Conservation (phyloP, 2,113 vertebrate genomes). For the Saccopteryx bilineata region DNA sequence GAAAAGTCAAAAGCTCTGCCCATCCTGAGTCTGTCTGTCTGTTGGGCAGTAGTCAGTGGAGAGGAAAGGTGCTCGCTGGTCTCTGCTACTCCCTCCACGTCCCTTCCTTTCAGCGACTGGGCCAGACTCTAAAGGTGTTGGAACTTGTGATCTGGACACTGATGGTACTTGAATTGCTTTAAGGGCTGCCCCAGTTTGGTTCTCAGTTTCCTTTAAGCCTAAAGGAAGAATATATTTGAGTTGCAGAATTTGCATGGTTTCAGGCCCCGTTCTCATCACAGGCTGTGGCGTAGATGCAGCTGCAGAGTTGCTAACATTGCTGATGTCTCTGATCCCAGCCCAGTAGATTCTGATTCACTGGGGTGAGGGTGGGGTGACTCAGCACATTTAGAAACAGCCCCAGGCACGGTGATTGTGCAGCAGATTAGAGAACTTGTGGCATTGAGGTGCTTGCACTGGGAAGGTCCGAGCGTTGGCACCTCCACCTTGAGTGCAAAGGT, state of each 20-base stretch:
- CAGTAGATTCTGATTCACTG: not conserved
- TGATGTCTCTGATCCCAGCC: not conserved
- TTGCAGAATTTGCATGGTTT: not conserved
- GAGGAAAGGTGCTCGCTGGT: no score
- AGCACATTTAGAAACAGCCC: not conserved
- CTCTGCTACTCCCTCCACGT: no score
- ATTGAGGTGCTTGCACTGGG: not conserved
- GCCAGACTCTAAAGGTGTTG: not conserved
- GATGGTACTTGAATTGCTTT: not conserved
- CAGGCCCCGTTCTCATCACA: not conserved
- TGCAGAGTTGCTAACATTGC: not conserved
- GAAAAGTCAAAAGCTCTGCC: not conserved
- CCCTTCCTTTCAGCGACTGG: not conserved
- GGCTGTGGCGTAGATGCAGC: not conserved
- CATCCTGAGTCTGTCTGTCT: not conserved
- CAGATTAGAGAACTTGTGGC: not conserved
- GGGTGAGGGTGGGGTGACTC: not conserved
- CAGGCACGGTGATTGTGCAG: not conserved
- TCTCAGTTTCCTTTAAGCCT: not conserved
- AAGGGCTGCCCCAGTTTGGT: not conserved
- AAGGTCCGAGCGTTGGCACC: not conserved
- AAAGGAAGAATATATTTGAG: not conserved
- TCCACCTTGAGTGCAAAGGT: not conserved
- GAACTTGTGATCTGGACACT: not conserved
- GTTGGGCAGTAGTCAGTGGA: not conserved